These are phyloP conservation scores for Tanytarsus gracilentus DNA, from an alignment of 2,888 invertebrate genomes.

Conservation along the genomic window DNA sequence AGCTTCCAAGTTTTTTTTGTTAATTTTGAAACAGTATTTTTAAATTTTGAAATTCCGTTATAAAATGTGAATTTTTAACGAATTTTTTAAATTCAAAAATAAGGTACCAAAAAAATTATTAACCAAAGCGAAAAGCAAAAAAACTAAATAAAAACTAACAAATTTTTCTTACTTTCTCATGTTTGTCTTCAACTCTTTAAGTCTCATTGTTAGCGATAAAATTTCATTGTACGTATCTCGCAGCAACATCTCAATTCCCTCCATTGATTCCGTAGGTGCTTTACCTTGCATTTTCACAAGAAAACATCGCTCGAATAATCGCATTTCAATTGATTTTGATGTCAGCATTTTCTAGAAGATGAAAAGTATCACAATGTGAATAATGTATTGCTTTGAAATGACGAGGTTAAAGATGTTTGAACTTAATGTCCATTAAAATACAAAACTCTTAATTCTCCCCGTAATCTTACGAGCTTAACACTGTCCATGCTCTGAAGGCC, in stretches of 20 bases:
- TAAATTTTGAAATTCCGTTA: no score
- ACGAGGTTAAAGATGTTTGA: no score
- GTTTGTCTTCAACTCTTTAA: background rate
- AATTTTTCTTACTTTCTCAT: background rate
- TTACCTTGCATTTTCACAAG: constrained; percentile 30
- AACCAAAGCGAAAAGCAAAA: background rate
- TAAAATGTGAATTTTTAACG: background rate
- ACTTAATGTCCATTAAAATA: no score
- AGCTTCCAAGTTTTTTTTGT: no score
- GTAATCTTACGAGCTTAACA: no score
- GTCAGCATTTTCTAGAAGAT: background rate
- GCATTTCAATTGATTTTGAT: constrained; percentile 27
- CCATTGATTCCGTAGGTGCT: background rate
- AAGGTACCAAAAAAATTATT: background rate
- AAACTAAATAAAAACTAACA: background rate
- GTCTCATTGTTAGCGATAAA: background rate
- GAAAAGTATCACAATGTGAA: background rate
- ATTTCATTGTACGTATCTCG: constrained; percentile 15
- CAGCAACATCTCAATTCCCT: constrained; percentile 6
- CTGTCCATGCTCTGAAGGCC: no score
- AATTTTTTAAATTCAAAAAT: background rate
- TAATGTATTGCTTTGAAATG: no score
- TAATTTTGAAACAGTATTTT: no score
- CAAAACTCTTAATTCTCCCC: no score
- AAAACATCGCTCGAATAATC: constrained; percentile 30